Evolutionary conservation across 2,888 invertebrate genomes (phyloP).

Genomic region (Cheilosia soror): DNA sequence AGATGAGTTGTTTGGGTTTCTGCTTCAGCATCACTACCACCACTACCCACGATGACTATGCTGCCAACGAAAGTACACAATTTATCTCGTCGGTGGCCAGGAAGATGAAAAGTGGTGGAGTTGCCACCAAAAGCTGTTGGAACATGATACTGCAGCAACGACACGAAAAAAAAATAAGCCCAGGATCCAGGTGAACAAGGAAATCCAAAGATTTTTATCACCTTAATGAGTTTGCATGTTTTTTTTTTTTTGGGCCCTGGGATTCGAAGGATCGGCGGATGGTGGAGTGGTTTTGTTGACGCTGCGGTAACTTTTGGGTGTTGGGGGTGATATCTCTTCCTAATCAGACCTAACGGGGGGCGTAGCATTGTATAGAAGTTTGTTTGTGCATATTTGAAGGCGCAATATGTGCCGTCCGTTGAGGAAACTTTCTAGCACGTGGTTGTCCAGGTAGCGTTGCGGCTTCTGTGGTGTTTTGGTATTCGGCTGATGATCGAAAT

Average conservation of each 20-base stretch:
- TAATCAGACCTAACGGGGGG: constrained; percentile 36
- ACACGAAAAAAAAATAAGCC: constrained; percentile 36
- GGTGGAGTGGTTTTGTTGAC: constrained; percentile 48
- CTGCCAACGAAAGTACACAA: constrained; percentile 56
- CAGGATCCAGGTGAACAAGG: constrained; percentile 63
- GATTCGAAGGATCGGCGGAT: neutral
- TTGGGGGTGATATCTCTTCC: constrained; percentile 16
- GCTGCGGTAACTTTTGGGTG: constrained; percentile 49
- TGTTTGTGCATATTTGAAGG: neutral
- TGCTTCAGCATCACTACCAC: constrained; percentile 18
- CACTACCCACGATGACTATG: constrained; percentile 35
- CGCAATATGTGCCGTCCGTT: neutral
- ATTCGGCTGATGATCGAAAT: constrained; percentile 34
- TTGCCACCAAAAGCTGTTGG: constrained; percentile 62
- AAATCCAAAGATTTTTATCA: constrained; percentile 75
- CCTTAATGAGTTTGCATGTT: constrained; percentile 75
- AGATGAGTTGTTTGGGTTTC: constrained; percentile 67
- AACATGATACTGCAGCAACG: constrained; percentile 49
- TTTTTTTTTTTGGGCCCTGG: constrained; percentile 32
- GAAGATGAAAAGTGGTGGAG: constrained; percentile 67
- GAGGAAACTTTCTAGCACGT: neutral
- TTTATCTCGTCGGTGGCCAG: constrained; percentile 68
- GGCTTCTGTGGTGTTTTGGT: constrained; percentile 20
- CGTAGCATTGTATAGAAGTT: neutral
- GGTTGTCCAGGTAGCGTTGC: constrained; percentile 1